Conservation (phyloP, 2,888 invertebrate species). For the Melipona beecheii region DNA sequence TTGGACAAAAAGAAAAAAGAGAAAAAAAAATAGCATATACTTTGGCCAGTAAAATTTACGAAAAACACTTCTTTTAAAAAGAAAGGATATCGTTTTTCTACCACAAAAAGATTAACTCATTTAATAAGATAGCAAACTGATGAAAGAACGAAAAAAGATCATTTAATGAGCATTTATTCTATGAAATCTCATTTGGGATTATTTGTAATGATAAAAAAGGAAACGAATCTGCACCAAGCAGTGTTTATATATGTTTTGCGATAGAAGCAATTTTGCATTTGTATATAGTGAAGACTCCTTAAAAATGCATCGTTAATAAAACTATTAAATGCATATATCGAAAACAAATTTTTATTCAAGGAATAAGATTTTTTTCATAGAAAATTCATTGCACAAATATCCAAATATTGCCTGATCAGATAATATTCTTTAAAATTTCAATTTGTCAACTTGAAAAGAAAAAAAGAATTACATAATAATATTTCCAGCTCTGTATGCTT, state of each 20-base stretch:
- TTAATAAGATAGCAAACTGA: slow-evolving; percentile 13
- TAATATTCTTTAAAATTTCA: slow-evolving; percentile 24
- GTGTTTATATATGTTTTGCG: slow-evolving; percentile 62
- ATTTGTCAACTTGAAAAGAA: slow-evolving; percentile 17
- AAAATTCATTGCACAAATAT: slow-evolving; percentile 51
- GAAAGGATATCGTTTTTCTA: slow-evolving; percentile 46
- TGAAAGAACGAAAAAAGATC: slow-evolving; percentile 38
- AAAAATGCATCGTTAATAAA: slow-evolving; percentile 57
- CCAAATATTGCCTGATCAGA: slow-evolving; percentile 32
- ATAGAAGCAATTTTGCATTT: slow-evolving; percentile 68
- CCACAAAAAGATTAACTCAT: slow-evolving; percentile 28
- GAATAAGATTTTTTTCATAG: slow-evolving; percentile 49
- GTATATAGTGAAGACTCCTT: slow-evolving; percentile 62
- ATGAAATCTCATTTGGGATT: slow-evolving; percentile 45
- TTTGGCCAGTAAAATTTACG: slow-evolving; percentile 61
- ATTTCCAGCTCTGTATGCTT: slow-evolving; percentile 30
- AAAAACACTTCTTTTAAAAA: slow-evolving; percentile 51
- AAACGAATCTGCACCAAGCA: slow-evolving; percentile 46
- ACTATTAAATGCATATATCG: slow-evolving; percentile 56
- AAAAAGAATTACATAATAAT: slow-evolving; percentile 42
- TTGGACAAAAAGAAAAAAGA: slow-evolving; percentile 5
- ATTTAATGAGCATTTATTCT: slow-evolving; percentile 61
- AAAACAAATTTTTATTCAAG: slow-evolving; percentile 58
- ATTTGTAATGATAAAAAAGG: slow-evolving; percentile 47
- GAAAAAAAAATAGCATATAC: slow-evolving; percentile 21